Conservation (phyloP, 2,797 vertebrate species). For the Rhabdophis nuchalis region DNA sequence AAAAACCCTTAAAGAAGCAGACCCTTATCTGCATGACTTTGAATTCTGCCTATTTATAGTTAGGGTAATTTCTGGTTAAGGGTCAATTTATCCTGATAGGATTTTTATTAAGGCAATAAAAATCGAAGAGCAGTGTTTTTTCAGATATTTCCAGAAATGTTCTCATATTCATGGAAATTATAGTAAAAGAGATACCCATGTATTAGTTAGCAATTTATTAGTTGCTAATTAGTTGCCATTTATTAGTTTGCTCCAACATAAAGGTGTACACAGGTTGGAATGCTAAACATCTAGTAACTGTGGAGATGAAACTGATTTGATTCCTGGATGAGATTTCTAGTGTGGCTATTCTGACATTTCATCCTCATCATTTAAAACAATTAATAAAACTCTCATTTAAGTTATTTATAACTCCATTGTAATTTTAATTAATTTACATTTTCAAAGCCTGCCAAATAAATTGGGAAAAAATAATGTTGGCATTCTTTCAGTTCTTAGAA, state of each 20-base stretch:
- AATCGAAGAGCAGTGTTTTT: neutral
- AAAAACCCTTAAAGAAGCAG: neutral
- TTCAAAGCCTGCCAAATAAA: neutral
- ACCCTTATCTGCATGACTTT: neutral
- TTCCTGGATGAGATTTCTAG: neutral
- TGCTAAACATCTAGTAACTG: neutral
- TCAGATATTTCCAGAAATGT: neutral
- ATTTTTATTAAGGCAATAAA: neutral
- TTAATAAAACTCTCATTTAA: neutral
- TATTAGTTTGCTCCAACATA: neutral
- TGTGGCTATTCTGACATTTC: neutral
- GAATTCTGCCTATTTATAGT: neutral
- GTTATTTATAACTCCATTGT: neutral
- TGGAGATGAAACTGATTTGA: neutral
- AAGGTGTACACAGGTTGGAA: neutral
- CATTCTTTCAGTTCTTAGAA: neutral
- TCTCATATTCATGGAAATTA: neutral
- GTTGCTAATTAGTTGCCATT: no score
- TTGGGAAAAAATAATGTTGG: neutral
- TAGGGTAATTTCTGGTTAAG: neutral
- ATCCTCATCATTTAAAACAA: neutral
- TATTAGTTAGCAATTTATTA: no score
- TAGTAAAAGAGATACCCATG: neutral
- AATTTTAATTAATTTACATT: neutral
- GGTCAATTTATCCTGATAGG: neutral